A percentile compares a stretch with the other conserved stretches of the same genome.
These are phyloP conservation scores for Dascyllus trimaculatus DNA, from an alignment of 2,113 vertebrate genomes.

Conservation along the genomic window DNA sequence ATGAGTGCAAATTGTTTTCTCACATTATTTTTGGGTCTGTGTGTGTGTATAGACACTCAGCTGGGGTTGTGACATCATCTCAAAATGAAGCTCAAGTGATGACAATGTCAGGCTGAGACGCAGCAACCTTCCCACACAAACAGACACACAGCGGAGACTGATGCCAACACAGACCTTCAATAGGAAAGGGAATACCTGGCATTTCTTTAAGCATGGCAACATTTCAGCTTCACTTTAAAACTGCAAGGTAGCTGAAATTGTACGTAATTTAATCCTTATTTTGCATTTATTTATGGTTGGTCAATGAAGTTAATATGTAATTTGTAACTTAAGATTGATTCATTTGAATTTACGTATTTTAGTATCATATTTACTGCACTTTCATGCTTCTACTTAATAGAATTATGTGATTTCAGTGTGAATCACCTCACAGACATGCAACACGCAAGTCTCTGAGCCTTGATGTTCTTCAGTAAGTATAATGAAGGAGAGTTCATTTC, in stretches of 20 bases:
- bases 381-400: not conserved
- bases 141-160: conserved; percentile 24
- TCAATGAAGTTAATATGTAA: not conserved
- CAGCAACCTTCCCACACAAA: conserved; percentile 17
- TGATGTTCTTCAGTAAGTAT: conserved; percentile 8
- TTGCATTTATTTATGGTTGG: too few species aligned
- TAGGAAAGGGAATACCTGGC: not conserved
- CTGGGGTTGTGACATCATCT: conserved; percentile 60
- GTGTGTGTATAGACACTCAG: conserved; percentile 37
- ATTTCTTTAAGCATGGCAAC: not conserved
- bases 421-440: conserved; percentile 29
- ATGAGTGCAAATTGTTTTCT: conserved; percentile 69
- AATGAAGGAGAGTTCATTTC: not conserved
- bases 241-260: not conserved
- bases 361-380: not conserved
- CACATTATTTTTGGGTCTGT: conserved; percentile 66
- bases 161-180: not conserved
- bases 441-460: not conserved
- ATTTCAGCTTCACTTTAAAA: not conserved
- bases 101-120: conserved; percentile 52
- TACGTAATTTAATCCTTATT: too few species aligned
- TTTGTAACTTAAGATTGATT: too few species aligned
- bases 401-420: not conserved
- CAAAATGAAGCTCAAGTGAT: conserved; percentile 30
- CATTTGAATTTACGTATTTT: not conserved